These are phyloP conservation scores for Probosciger aterrimus DNA, from an alignment of 2,113 vertebrate genomes.

Conservation along the genomic window DNA sequence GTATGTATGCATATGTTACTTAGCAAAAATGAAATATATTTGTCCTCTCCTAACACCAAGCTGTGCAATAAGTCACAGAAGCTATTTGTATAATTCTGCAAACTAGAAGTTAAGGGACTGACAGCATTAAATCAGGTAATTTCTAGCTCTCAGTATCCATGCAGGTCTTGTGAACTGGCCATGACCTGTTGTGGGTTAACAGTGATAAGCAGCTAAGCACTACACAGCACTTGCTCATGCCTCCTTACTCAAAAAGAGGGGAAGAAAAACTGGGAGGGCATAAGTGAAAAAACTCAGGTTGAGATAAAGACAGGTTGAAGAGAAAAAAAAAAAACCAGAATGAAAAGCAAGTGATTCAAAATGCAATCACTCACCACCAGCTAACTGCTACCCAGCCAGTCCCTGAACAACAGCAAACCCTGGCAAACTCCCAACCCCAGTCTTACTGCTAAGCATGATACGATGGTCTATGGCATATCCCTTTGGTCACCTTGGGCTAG, in stretches of 20 bases:
- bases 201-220: neutral
- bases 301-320: neutral
- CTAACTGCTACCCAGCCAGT: neutral
- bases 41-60: neutral
- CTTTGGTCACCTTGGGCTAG: neutral
- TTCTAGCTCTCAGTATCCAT: neutral
- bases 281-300: neutral
- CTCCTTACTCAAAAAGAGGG: neutral
- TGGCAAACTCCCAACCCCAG: neutral
- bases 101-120: neutral
- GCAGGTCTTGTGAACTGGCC: neutral
- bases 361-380: too few relatives aligned
- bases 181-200: neutral
- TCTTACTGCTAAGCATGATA: neutral
- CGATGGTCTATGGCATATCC: rapidly evolving
- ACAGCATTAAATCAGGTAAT: neutral
- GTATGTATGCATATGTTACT: neutral
- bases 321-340: neutral
- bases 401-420: neutral
- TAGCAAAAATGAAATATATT: neutral
- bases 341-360: neutral
- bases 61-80: neutral
- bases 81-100: neutral
- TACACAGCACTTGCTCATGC: neutral
- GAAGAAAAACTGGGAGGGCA: neutral